Base-by-base conservation (phyloP, 2,888 invertebrate species). In the Apodemia zela region DNA sequence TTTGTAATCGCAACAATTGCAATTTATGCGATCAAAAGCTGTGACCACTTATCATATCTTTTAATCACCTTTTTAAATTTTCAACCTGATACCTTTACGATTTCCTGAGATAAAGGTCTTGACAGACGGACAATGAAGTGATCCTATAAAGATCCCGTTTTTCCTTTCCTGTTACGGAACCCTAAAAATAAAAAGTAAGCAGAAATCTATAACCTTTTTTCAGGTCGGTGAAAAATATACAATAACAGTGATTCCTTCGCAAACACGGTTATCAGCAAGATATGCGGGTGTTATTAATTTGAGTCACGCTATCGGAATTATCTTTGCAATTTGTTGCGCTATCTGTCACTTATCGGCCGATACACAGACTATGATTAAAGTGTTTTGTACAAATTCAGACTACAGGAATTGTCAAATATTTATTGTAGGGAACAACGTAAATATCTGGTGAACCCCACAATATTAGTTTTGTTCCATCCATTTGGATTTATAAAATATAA, bases 241-340 rank as follows among this genome's bases (percentile, higher is more conserved):
- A 51, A 51, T 38, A 51, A 51, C 18, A 51, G 51, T 51, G 51
- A 51, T 51, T 51, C 51, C 54, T 25, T 54, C 25, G 54, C 54
- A 54, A 54, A 54, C 54, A 54, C 54, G 15, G 54, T 54, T 54
- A 54, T 54, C 54, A 45, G 25, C 11, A 1, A 54, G 13, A 25
- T 54, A 54, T 13, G 25, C 54, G 15, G 54, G 21, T 15, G 25
- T 45, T 38, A 45, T 54, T 54, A 54, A 54, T 54, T 54, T 25
- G 54, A 54, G 25, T 54, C 54, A 54, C 25, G 25, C 54, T 25
- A 54, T 54, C 54, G 21, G 4, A 15, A 21, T 13, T 57, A 57
- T 57, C 57, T 25, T 29, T 2, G 57, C 57, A 57, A 57, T 57
- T 57, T 57, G 57, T 57, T 29, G 25, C 29, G 21, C 6, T 57